A percentile compares a stretch with the other conserved stretches of the same genome.
Conservation (phyloP, 2,888 invertebrate species). For the Callyntrura sp. region DNA sequence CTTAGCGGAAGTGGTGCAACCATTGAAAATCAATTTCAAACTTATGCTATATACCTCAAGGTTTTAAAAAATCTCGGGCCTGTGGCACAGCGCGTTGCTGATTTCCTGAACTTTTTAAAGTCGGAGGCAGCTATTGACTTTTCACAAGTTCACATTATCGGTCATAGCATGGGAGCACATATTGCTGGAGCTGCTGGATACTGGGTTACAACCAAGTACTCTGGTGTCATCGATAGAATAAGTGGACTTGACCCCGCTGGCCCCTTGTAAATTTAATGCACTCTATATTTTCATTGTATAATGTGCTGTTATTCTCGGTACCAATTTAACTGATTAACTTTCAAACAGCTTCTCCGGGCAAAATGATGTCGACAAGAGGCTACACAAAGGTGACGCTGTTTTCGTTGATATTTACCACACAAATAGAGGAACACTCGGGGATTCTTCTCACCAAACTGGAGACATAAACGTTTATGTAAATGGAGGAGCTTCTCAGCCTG, state of each 20-base stretch:
- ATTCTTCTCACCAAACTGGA: constrained; percentile 71
- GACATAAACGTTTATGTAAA: constrained; percentile 79
- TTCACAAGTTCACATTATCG: constrained; percentile 62
- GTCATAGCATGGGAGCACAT: constrained; percentile 75
- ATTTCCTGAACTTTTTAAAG: constrained; percentile 62
- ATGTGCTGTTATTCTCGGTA: background rate
- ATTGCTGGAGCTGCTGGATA: constrained; percentile 68
- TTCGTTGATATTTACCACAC: constrained; percentile 80
- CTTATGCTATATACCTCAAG: constrained; percentile 46
- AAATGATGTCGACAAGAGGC: constrained; percentile 59
- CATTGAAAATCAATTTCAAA: constrained; percentile 11
- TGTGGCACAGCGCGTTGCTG: constrained; percentile 61
- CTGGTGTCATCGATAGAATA: constrained; percentile 58
- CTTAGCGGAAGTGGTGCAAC: constrained; percentile 51
- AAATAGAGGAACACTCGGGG: constrained; percentile 75
- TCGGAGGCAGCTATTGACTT: background rate
- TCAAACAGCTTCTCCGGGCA: constrained; percentile 55
- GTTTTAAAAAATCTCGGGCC: constrained; percentile 62
- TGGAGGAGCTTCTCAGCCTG: constrained; percentile 79
- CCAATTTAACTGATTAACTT: background rate
- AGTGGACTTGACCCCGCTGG: constrained; percentile 77
- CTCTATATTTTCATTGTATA: background rate
- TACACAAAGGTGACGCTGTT: constrained; percentile 73
- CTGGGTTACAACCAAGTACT: constrained; percentile 44
- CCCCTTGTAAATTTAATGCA: constrained; percentile 51